Conservation (phyloP, 92 coral and sea anemone genomes). For the Scolanthus callimorphus region DNA sequence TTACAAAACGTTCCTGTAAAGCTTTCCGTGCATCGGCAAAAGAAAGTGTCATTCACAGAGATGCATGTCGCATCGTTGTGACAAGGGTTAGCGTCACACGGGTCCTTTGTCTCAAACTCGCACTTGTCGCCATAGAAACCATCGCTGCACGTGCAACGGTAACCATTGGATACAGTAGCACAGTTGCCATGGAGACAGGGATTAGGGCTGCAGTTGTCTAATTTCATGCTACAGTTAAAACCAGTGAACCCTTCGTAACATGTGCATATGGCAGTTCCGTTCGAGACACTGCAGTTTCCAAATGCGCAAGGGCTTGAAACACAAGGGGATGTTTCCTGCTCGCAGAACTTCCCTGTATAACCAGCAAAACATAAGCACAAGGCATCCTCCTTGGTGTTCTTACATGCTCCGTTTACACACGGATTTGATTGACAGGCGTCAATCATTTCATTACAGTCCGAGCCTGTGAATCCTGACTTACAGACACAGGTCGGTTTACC, state of each 20-base stretch:
- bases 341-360: slow-evolving; percentile 12
- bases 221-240: slow-evolving; percentile 14
- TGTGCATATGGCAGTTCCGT: neutral
- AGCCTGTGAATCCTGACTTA: neutral
- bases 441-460: slow-evolving; percentile 1
- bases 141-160: slow-evolving; percentile 11
- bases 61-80: slow-evolving; percentile 20
- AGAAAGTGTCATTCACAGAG: slow-evolving; percentile 2
- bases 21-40: slow-evolving; percentile 6
- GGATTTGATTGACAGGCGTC: slow-evolving; percentile 39
- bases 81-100: slow-evolving; percentile 47
- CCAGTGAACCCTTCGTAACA: slow-evolving; percentile 25
- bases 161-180: neutral
- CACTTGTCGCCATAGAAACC: slow-evolving; percentile 19
- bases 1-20: slow-evolving; percentile 8
- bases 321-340: slow-evolving; percentile 9
- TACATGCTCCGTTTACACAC: slow-evolving; percentile 37
- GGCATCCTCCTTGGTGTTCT: neutral
- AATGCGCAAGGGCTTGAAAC: slow-evolving; percentile 6
- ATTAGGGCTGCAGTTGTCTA: too few species aligned
- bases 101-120: slow-evolving; percentile 12
- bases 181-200: slow-evolving; percentile 80
- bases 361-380: slow-evolving; percentile 8
- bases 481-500: neutral
- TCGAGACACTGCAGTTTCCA: slow-evolving; percentile 4